Evolutionary conservation across 1,140 invertebrate genomes (phyloP), one percentile per base, ranked within the genome.

Genomic region (Heliconius hewitsoni): DNA sequence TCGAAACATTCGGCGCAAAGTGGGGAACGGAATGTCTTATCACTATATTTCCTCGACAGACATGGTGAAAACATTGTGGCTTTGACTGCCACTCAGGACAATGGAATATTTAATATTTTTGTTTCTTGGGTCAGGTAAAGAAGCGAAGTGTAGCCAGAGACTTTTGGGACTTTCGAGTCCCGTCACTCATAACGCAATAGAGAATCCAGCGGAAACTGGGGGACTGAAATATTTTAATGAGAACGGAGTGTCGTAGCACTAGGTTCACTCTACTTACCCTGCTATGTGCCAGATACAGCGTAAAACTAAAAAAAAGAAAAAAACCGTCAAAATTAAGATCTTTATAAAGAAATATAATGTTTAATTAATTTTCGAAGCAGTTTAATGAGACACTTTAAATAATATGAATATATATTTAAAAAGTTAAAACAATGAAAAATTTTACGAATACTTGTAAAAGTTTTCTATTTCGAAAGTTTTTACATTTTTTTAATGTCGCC

Each of bases 1-100:
- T 30, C 30, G 30, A 30, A 30, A 30, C 1, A 2, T 30, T 30
- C 30, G 30, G 34, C 34, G 5, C 0, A 5, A 4, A 5, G 5
- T 37, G 34, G 34, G 6, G 4, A 6, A 37, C 34, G 2, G 34
- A 2, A 8, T 37, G 34, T 8, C 34, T 4, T 4, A 0, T 34
- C 4, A 34, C 5, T 2, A 11, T 4, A 1, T 11, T 46, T 3
- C 16, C 3, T 46, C 3, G 0, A 0, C 13, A 13, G 0, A 13
- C 13, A 46, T 13, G 42, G 16, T 11, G 16, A 3, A 46, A 3
- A 23, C 23, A 13, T 46, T 16, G 42, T 46, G 13, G 42, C 3
- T 46, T 46, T 13, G 13, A 46, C 16, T 46, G 13, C 42, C 42
- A 46, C 13, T 46, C 3, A 13, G 8, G 42, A 2, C 50, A 52